phyloP scores from a whole-genome alignment of 2,113 vertebrate species.

The Sitta europaea region DNA sequence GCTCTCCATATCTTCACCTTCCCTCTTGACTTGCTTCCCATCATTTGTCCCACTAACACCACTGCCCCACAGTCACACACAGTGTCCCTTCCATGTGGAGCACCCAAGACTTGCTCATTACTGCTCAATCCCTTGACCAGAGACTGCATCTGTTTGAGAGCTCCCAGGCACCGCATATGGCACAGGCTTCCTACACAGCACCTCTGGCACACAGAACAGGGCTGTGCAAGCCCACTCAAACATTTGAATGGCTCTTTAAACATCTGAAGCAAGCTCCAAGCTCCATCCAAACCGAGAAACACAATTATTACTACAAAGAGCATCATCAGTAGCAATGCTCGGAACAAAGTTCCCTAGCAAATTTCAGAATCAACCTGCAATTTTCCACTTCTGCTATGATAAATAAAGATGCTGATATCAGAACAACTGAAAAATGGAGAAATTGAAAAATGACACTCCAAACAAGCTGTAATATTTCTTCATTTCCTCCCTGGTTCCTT shows the following conservation, averaged over 20 bases:
- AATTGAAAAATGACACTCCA: neutral
- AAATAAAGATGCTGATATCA: neutral
- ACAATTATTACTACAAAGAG: neutral
- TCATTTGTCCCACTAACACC: neutral
- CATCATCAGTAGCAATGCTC: neutral
- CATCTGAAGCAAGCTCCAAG: rapidly evolving
- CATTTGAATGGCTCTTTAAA: neutral
- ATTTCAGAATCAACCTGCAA: neutral
- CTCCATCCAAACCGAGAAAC: neutral
- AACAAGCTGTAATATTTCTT: neutral
- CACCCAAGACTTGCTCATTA: neutral
- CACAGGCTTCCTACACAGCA: neutral
- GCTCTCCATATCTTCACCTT: neutral
- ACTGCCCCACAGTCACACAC: neutral
- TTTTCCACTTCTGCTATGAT: neutral
- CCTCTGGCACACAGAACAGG: neutral
- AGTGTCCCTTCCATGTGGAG: rapidly evolving
- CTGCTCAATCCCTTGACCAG: neutral
- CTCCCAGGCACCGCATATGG: rapidly evolving
- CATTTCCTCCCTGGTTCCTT: neutral
- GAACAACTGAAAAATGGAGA: neutral
- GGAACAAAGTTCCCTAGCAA: neutral
- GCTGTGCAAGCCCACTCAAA: neutral
- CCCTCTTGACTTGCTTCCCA: neutral
- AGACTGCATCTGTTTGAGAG: neutral